These are phyloP conservation scores for Drosophila imparisetae DNA, from an alignment of 2,888 invertebrate species.

Conservation along the genomic window DNA sequence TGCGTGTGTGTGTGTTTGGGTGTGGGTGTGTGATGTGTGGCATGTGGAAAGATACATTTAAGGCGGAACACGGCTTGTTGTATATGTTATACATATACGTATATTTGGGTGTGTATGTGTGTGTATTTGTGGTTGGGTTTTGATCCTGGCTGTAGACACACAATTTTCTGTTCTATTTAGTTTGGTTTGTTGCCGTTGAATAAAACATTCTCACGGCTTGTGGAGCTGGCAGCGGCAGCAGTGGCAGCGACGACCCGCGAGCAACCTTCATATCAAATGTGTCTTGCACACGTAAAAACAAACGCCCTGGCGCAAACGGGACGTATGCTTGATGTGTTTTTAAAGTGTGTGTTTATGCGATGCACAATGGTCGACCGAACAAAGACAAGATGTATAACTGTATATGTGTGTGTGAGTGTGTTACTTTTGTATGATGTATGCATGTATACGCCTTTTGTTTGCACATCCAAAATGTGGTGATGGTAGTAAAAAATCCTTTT, in stretches of 20 bases:
- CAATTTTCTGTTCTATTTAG: slow-evolving; percentile 80
- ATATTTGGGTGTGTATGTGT: slow-evolving; percentile 8
- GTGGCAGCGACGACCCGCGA: slow-evolving; percentile 63
- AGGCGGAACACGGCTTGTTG: slow-evolving; percentile 40
- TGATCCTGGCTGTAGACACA: slow-evolving; percentile 54
- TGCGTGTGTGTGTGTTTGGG: slow-evolving; percentile 24
- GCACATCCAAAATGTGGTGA: slow-evolving; percentile 46
- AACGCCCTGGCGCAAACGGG: slow-evolving; percentile 39
- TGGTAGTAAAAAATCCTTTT: slow-evolving; percentile 69
- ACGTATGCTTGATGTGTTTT: slow-evolving; percentile 79
- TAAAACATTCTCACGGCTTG: slow-evolving; percentile 82
- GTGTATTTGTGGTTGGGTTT: slow-evolving; percentile 21
- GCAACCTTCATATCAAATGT: slow-evolving; percentile 77
- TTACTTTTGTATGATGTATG: slow-evolving; percentile 55
- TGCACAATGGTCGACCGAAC: slow-evolving; percentile 66
- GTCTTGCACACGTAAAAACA: slow-evolving; percentile 63
- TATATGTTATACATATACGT: slow-evolving; percentile 21
- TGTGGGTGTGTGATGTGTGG: slow-evolving; percentile 15
- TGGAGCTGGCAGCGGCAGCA: slow-evolving; percentile 54
- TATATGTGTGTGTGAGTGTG: slow-evolving; percentile 18
- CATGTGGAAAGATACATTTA: slow-evolving; percentile 39
- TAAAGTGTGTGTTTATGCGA: slow-evolving; percentile 79
- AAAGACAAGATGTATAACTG: slow-evolving; percentile 30
- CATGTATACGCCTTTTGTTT: slow-evolving; percentile 69
- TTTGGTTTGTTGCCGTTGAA: slow-evolving; percentile 80